Evolutionary conservation across 2,797 vertebrate genomes (phyloP).

Genomic region (Podargus strigoides): DNA sequence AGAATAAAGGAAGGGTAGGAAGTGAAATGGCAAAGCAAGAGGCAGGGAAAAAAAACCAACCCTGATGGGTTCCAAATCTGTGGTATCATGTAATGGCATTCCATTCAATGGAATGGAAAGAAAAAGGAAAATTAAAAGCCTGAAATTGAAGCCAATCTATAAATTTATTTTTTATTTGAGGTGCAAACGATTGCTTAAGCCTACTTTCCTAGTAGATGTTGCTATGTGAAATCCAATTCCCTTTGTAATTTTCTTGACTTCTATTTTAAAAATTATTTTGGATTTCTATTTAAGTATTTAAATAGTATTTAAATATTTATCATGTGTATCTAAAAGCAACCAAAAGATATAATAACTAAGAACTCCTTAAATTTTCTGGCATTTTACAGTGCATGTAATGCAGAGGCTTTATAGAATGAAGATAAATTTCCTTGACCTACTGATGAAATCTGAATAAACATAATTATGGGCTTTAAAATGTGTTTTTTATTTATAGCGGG

Average conservation of each 20-base stretch:
- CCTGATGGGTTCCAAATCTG: neutral
- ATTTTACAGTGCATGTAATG: neutral
- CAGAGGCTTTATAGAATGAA: neutral
- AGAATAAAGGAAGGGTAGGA: neutral
- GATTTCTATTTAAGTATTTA: neutral
- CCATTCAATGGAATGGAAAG: neutral
- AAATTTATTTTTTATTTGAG: neutral
- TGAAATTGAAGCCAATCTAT: neutral
- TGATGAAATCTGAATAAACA: constrained; percentile 31
- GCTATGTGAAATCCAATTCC: neutral
- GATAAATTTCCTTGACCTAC: neutral
- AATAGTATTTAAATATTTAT: neutral
- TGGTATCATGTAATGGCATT: neutral
- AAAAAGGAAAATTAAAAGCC: neutral
- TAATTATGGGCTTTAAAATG: constrained; percentile 6
- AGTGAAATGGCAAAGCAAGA: neutral
- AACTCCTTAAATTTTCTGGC: constrained; percentile 15
- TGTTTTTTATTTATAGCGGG: neutral
- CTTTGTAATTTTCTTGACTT: neutral
- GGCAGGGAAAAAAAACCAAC: neutral
- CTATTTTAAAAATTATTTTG: neutral
- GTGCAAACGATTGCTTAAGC: neutral
- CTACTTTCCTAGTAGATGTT: neutral
- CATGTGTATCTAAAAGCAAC: neutral
- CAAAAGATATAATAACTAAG: neutral